These are phyloP conservation scores for Schrankia costaestrigalis DNA, from an alignment of 2,888 invertebrate genomes.

Conservation along the genomic window DNA sequence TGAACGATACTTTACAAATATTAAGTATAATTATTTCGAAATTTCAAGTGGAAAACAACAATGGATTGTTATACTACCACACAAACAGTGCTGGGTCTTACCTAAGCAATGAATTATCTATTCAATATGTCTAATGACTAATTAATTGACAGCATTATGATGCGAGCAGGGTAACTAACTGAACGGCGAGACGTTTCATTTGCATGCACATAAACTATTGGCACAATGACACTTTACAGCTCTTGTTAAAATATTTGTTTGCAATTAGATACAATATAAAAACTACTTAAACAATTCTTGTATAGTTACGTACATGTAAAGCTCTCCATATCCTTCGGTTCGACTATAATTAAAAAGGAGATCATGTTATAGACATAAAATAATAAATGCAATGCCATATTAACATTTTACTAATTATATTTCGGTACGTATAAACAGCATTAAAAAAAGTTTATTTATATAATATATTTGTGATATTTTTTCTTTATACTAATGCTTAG, in stretches of 20 bases:
- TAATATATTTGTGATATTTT: too few species aligned
- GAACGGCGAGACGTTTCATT: neutral
- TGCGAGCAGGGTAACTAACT: conserved; percentile 5
- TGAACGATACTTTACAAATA: too few species aligned
- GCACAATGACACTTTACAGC: neutral
- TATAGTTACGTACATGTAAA: conserved; percentile 90
- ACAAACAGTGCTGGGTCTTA: too few species aligned
- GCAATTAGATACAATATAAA: too few species aligned
- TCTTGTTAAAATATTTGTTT: neutral
- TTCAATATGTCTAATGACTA: conserved; percentile 17
- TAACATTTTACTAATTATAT: neutral
- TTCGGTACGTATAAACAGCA: too few species aligned
- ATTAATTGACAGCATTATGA: conserved; percentile 16
- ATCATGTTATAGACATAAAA: conserved; percentile 31
- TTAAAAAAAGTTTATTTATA: too few species aligned
- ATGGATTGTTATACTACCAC: too few species aligned
- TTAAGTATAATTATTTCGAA: too few species aligned
- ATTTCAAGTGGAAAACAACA: too few species aligned
- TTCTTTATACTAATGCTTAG: too few species aligned
- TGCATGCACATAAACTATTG: conserved; percentile 2
- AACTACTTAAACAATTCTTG: too few species aligned
- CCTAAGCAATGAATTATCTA: conserved; percentile 9
- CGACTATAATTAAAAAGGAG: conserved; percentile 74
- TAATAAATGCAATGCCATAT: neutral
- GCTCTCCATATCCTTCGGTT: conserved; percentile 89